phyloP scores from a whole-genome alignment of 2,113 vertebrate genomes.

The Oncorhynchus keta region DNA sequence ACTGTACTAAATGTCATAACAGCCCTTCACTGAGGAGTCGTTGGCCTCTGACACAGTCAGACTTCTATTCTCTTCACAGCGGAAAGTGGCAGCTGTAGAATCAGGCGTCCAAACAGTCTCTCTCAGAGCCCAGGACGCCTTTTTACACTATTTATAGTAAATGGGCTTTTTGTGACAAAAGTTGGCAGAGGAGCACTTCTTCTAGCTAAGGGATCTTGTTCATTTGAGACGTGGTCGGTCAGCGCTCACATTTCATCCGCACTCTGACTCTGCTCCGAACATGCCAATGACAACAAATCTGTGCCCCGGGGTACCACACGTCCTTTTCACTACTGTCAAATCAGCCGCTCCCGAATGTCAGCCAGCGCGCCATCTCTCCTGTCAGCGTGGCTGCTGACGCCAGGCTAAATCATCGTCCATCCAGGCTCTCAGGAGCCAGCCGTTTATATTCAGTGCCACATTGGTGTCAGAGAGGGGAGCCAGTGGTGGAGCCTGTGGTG shows the following conservation, averaged over 20 bases:
- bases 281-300: conserved; percentile 52
- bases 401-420: conserved; percentile 53
- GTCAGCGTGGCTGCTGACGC: conserved; percentile 43
- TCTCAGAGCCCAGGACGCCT: conserved; percentile 7
- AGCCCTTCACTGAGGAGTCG: conserved; percentile 46
- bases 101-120: not conserved
- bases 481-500: conserved; percentile 39
- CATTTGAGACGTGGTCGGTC: conserved; percentile 31
- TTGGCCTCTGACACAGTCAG: conserved; percentile 49
- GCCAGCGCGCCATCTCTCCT: conserved; percentile 35
- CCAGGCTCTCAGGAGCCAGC: conserved; percentile 36
- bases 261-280: conserved; percentile 25
- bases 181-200: conserved; percentile 8
- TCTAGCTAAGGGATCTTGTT: conserved; percentile 24
- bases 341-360: conserved; percentile 58
- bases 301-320: conserved; percentile 34
- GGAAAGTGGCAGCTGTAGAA: no score
- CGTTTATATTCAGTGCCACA: conserved; percentile 44
- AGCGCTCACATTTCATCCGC: conserved; percentile 52
- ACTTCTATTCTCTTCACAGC: not conserved
- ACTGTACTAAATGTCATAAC: not conserved
- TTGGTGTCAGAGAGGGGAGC: conserved; percentile 38
- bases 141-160: conserved; percentile 57
- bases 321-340: conserved; percentile 65
- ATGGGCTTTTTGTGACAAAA: conserved; percentile 45